Evolutionary conservation across 1,140 invertebrate species (phyloP).

Genomic region (Cotesia vestalis): DNA sequence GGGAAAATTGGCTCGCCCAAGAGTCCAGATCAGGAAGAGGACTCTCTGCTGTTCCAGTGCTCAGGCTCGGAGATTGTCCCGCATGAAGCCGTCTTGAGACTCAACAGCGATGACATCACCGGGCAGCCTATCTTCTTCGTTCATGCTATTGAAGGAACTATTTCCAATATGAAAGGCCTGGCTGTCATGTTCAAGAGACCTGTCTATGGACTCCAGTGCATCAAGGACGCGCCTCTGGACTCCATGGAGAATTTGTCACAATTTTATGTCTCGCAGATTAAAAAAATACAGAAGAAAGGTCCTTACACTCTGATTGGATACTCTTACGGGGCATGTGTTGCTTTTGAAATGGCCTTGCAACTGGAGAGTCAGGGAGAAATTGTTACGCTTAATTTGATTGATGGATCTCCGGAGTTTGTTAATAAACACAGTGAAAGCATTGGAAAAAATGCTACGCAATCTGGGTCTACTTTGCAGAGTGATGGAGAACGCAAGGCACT

Average conservation of each 20-base stretch:
- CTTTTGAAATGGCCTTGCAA: slow-evolving; percentile 90
- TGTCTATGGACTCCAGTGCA: slow-evolving; percentile 92
- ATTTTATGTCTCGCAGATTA: slow-evolving; percentile 83
- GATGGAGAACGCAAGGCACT: slow-evolving; percentile 67
- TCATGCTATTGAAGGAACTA: slow-evolving; percentile 93
- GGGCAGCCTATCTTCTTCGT: slow-evolving; percentile 76
- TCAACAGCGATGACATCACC: slow-evolving; percentile 66
- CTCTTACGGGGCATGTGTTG: slow-evolving; percentile 91
- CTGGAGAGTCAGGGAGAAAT: slow-evolving; percentile 76
- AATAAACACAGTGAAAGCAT: slow-evolving; percentile 77
- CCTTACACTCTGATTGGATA: slow-evolving; percentile 92
- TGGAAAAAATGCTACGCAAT: slow-evolving; percentile 66
- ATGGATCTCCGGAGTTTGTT: slow-evolving; percentile 92
- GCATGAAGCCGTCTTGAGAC: slow-evolving; percentile 69
- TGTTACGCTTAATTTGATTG: slow-evolving; percentile 81
- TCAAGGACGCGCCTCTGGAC: slow-evolving; percentile 75
- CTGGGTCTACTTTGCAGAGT: slow-evolving; percentile 41
- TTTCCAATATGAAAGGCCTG: slow-evolving; percentile 74
- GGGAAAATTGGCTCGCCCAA: slow-evolving; percentile 39
- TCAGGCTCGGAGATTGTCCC: slow-evolving; percentile 69
- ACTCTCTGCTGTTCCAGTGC: slow-evolving; percentile 50
- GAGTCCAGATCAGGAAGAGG: slow-evolving; percentile 7
- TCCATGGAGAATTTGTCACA: slow-evolving; percentile 79
- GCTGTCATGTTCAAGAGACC: slow-evolving; percentile 76
- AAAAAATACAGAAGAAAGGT: slow-evolving; percentile 78